These are phyloP conservation scores for Liasis olivaceus DNA, from an alignment of 2,797 vertebrate species.

Conservation along the genomic window DNA sequence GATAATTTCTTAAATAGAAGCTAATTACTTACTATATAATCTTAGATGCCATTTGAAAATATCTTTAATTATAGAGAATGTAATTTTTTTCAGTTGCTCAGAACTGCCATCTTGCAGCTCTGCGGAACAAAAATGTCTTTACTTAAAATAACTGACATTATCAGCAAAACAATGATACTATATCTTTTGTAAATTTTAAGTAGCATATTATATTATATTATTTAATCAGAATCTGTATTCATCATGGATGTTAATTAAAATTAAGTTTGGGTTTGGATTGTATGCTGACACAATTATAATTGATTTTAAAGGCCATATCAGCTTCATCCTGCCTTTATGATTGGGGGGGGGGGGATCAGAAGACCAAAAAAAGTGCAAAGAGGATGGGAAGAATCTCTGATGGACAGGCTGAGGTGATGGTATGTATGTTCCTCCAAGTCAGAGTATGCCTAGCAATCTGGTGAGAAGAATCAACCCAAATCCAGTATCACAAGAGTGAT, in stretches of 20 bases:
- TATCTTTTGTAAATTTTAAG: not conserved
- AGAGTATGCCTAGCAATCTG: not conserved
- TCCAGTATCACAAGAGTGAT: not conserved
- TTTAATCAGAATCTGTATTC: not conserved
- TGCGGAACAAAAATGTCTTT: not conserved
- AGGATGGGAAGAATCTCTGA: not conserved
- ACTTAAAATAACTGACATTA: not conserved
- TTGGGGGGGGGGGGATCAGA: not conserved
- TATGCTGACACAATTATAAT: not conserved
- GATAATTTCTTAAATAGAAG: constrained; percentile 9
- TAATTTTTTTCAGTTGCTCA: constrained; percentile 4
- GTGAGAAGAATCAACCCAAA: not conserved
- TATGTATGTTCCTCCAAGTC: not conserved
- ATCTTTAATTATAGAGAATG: not conserved
- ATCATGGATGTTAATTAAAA: not conserved
- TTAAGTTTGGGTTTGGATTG: not conserved
- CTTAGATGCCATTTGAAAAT: not conserved
- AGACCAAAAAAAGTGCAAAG: not conserved
- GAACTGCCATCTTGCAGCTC: not conserved
- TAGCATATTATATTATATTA: not conserved
- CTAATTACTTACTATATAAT: not conserved
- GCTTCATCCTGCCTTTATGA: not conserved
- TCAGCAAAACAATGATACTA: not conserved
- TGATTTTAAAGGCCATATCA: not conserved
- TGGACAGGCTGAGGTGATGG: not conserved